Evolutionary conservation across 2,888 invertebrate genomes (phyloP).

Genomic region (Pyrocoelia pectoralis): DNA sequence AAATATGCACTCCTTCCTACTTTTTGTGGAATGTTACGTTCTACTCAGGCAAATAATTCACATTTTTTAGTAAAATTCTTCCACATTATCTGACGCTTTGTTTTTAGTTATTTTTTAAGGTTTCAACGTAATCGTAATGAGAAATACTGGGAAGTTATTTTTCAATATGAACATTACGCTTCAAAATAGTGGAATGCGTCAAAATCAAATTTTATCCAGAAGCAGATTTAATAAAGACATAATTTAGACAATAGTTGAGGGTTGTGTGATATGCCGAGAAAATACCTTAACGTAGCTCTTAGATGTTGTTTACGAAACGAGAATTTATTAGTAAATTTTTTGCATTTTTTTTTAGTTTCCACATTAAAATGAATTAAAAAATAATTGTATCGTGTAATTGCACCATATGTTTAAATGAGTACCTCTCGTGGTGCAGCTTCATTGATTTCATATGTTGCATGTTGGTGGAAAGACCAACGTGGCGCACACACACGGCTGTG

Average conservation of each 20-base stretch:
- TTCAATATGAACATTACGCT: background rate
- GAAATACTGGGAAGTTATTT: background rate
- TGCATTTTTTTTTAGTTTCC: background rate
- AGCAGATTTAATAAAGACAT: background rate
- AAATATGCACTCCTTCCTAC: too few relatives aligned
- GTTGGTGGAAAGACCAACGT: slow-evolving; percentile 9
- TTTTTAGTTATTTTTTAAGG: too few relatives aligned
- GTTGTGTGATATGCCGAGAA: background rate
- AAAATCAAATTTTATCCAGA: background rate
- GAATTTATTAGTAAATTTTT: background rate
- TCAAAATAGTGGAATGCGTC: background rate
- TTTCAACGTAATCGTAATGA: background rate
- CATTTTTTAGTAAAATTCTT: too few relatives aligned
- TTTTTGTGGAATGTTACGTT: background rate
- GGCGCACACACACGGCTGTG: background rate
- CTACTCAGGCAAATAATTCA: background rate
- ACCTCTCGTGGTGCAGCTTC: slow-evolving; percentile 11
- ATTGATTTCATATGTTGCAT: slow-evolving; percentile 13
- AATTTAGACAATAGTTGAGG: slow-evolving; percentile 1
- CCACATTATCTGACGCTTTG: too few relatives aligned
- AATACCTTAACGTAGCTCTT: too few relatives aligned
- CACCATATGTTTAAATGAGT: background rate
- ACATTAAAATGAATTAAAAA: background rate
- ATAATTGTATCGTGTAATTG: background rate
- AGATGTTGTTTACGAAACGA: too few relatives aligned